Base-by-base conservation (phyloP, 2,888 invertebrate species). In the Notodromas monacha region DNA sequence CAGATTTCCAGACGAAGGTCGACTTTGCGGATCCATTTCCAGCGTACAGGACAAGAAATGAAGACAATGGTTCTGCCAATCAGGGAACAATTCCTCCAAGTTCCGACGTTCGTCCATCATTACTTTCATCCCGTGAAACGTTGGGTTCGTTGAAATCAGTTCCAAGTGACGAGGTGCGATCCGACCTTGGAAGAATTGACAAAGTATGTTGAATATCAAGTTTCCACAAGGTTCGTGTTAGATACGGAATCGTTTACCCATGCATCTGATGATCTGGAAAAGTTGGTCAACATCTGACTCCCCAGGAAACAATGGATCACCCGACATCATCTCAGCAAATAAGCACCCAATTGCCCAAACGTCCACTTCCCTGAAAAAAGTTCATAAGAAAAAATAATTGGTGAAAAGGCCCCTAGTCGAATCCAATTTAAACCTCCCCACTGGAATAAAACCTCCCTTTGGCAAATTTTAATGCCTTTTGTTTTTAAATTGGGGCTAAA, bases 271-370 rank as follows among this genome's bases (percentile, higher is more conserved):
- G 36, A 77, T 76, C 36, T 68, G 61, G 40, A 66, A 70, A 1
- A 79, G 55, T 43, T 77, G 77, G 45, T 79, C 79, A 32, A 77
- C 68, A 46, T 79, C 77, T 1, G 74, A 74, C 41, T 77, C 73
- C 0, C 77, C 77, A 0, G 77, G 74, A 49, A 76, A 76, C 30
- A 77, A 47, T 0, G 77, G 73, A 40, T 73, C 70, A 1, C 74
- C 74, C 0, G 66, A 69, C 50, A 74, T 54, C 67, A 77, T 72
- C 54, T 77, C 77, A 2, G 72, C 62, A 40, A 67, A 63, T 32
- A 77, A 51, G 41, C 76, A 76, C 0, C 77, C 77, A 3, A 69
- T 59, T 1, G 77, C 74, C 77, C 77, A 79, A 32, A 76, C 62
- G 43, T 79, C 77, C 28, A 79, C 70, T 32, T 65, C 59, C 28